Evolutionary conservation across 1,140 invertebrate species (phyloP).

Genomic region (Aplysia californica): DNA sequence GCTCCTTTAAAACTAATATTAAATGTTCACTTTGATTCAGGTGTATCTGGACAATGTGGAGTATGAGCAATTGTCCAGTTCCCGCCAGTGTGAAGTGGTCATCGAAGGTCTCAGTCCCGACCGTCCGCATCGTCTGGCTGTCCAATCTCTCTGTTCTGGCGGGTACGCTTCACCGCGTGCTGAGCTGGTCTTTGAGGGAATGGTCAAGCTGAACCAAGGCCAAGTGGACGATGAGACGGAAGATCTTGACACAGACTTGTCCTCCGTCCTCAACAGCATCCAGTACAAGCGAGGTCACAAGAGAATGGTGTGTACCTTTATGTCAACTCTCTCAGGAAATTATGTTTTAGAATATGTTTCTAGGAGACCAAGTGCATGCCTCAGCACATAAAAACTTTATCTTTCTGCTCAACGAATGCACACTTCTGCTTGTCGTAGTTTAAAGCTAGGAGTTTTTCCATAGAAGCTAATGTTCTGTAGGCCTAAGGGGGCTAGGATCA

Average conservation of each 20-base stretch:
- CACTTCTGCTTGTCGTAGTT: too few relatives aligned
- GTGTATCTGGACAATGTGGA: conserved; percentile 51
- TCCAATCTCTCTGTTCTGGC: conserved; percentile 50
- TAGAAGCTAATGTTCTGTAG: too few relatives aligned
- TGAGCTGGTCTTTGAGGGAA: conserved; percentile 49
- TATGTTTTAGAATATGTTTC: too few relatives aligned
- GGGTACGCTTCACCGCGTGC: conserved; percentile 47
- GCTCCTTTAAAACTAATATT: background rate
- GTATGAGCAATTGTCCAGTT: conserved; percentile 40
- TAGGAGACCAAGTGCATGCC: too few relatives aligned
- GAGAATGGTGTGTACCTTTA: conserved; percentile 41
- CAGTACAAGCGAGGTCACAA: conserved; percentile 45
- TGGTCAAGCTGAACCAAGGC: conserved; percentile 19
- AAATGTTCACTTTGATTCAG: conserved; percentile 26
- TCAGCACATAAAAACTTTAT: too few relatives aligned
- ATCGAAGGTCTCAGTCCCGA: conserved; percentile 47
- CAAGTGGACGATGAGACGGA: conserved; percentile 3
- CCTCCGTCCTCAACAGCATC: conserved; percentile 43
- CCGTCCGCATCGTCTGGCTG: conserved; percentile 48
- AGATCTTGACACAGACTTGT: conserved; percentile 43
- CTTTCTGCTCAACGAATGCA: too few relatives aligned
- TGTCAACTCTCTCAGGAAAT: background rate
- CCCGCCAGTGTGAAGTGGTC: conserved; percentile 46
- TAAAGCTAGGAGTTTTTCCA: too few relatives aligned
- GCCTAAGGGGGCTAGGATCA: too few relatives aligned